phyloP scores from a whole-genome alignment of 2,797 vertebrate genomes.

The Sebastes kiyomatsui region DNA sequence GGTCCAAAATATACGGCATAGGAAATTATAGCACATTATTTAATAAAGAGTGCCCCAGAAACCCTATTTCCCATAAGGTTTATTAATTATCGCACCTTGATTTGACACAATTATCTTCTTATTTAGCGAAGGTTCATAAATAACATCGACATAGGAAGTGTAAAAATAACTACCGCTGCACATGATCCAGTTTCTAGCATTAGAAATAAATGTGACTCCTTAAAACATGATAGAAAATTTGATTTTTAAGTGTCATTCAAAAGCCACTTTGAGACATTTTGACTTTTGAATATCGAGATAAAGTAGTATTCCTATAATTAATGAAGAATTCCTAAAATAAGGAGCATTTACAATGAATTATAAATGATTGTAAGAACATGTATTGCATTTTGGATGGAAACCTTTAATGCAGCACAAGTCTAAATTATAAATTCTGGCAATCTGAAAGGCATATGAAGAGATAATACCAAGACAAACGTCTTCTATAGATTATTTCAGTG shows the following conservation, averaged over 20 bases:
- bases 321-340: neutral
- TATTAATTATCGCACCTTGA: slow-evolving; percentile 49
- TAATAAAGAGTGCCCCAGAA: slow-evolving; percentile 60
- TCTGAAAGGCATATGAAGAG: slow-evolving; percentile 26
- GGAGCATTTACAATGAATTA: neutral
- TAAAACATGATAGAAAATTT: neutral
- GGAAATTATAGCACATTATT: slow-evolving; percentile 40
- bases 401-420: slow-evolving; percentile 48
- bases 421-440: slow-evolving; percentile 30
- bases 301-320: neutral
- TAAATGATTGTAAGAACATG: neutral
- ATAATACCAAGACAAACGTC: slow-evolving; percentile 23
- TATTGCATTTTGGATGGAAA: slow-evolving; percentile 18
- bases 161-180: slow-evolving; percentile 30
- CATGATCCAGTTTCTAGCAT: neutral
- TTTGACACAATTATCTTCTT: slow-evolving; percentile 63
- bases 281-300: neutral
- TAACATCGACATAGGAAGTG: slow-evolving; percentile 25
- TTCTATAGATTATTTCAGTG: slow-evolving; percentile 52
- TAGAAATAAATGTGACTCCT: slow-evolving; percentile 1
- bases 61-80: slow-evolving; percentile 43
- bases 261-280: neutral
- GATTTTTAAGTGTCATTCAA: neutral
- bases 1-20: slow-evolving; percentile 8
- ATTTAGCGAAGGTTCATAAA: slow-evolving; percentile 55